A percentile compares a stretch with the other conserved stretches of the same genome.
phyloP scores from a whole-genome alignment of 2,888 invertebrate genomes.

The Dicycla oo region DNA sequence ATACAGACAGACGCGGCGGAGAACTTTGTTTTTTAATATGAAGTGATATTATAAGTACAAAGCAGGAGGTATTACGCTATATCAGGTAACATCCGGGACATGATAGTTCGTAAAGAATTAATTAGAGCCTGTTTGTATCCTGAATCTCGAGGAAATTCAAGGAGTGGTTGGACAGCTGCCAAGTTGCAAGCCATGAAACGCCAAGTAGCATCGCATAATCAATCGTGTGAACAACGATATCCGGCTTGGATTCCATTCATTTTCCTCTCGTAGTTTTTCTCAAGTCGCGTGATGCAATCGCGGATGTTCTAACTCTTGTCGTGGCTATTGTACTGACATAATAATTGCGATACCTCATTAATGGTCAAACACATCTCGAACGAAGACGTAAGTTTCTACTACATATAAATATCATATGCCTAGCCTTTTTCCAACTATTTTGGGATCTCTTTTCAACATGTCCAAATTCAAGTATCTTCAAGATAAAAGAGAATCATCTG shows the following conservation, averaged over 20 bases:
- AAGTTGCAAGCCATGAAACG: slow-evolving; percentile 64
- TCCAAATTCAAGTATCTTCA: no score
- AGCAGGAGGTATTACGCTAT: slow-evolving; percentile 51
- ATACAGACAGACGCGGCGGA: no score
- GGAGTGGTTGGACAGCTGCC: slow-evolving; percentile 73
- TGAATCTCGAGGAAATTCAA: slow-evolving; percentile 80
- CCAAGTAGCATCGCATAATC: slow-evolving; percentile 70
- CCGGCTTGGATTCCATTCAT: slow-evolving; percentile 86
- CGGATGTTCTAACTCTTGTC: slow-evolving; percentile 77
- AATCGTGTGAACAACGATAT: slow-evolving; percentile 86
- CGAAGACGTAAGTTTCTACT: slow-evolving; percentile 18
- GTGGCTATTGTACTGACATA: slow-evolving; percentile 69
- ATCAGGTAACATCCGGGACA: slow-evolving; percentile 74
- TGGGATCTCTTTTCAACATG: no score
- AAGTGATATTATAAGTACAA: slow-evolving; percentile 47
- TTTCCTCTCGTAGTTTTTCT: slow-evolving; percentile 86
- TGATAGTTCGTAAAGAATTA: slow-evolving; percentile 71
- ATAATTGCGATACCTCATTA: slow-evolving; percentile 68
- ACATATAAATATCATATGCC: no score
- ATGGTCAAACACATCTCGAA: slow-evolving; percentile 50
- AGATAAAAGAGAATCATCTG: no score
- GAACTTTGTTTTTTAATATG: no score
- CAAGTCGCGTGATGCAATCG: slow-evolving; percentile 83
- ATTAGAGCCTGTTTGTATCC: slow-evolving; percentile 81
- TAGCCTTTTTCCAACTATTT: no score